Conservation (phyloP, 2,113 vertebrate genomes). For the Paramisgurnus dabryanus region DNA sequence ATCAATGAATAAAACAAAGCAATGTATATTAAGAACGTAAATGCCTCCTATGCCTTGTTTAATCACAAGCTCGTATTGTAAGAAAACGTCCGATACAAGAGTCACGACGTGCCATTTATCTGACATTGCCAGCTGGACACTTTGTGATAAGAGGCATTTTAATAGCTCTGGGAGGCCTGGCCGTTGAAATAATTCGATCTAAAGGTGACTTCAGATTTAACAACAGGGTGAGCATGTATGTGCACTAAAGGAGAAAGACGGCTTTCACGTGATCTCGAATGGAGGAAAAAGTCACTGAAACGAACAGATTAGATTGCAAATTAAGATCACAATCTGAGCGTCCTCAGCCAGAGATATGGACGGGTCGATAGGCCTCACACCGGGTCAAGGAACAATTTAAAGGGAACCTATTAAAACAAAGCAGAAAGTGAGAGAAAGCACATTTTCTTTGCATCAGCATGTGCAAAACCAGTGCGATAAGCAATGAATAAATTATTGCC, state of each 20-base stretch:
- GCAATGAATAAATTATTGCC: slow-evolving; percentile 67
- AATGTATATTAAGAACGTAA: not conserved
- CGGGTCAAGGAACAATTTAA: slow-evolving; percentile 31
- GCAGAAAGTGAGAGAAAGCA: slow-evolving; percentile 49
- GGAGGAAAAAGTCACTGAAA: slow-evolving; percentile 41
- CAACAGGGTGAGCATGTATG: not conserved
- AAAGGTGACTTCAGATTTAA: slow-evolving; percentile 43
- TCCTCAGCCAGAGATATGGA: slow-evolving; percentile 54
- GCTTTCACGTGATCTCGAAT: slow-evolving; percentile 28
- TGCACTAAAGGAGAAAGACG: slow-evolving; percentile 3
- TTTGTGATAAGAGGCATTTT: slow-evolving; percentile 64
- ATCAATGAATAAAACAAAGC: no score
- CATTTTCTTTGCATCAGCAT: slow-evolving; percentile 43
- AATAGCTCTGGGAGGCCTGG: slow-evolving; percentile 53
- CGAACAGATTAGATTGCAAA: slow-evolving; percentile 57
- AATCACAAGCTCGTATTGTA: not conserved
- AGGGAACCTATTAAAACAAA: slow-evolving; percentile 38
- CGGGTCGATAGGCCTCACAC: slow-evolving; percentile 60
- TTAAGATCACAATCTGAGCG: slow-evolving; percentile 59
- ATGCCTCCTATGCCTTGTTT: not conserved
- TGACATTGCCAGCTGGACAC: slow-evolving; percentile 65
- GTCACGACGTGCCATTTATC: slow-evolving; percentile 55
- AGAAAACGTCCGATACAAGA: not conserved
- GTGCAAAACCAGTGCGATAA: slow-evolving; percentile 56
- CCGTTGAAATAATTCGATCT: slow-evolving; percentile 60